Evolutionary conservation across 2,797 vertebrate genomes (phyloP).

Genomic region (Enteromius unitaeniatus): DNA sequence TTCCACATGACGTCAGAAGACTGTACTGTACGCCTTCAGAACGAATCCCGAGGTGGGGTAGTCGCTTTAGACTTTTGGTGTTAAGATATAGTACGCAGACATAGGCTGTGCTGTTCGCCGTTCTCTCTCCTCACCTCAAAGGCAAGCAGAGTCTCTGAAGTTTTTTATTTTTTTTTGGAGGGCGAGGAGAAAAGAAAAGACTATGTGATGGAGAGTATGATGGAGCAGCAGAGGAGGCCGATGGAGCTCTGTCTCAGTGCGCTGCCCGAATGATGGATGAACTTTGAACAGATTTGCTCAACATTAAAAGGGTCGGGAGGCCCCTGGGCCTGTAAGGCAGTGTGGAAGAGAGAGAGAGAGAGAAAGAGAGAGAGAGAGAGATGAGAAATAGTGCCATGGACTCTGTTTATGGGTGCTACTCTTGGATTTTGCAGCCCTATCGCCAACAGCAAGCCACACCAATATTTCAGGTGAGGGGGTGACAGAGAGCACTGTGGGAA

Average conservation of each 20-base stretch:
- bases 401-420: constrained; percentile 55
- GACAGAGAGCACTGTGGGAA: constrained; percentile 34
- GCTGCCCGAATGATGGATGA: constrained; percentile 67
- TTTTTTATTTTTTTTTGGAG: constrained; percentile 39
- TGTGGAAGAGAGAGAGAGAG: constrained; percentile 48
- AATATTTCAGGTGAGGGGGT: constrained; percentile 51
- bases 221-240: constrained; percentile 60
- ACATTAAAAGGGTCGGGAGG: constrained; percentile 70
- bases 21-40: constrained; percentile 64
- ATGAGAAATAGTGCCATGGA: constrained; percentile 34
- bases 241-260: constrained; percentile 60
- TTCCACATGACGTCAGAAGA: constrained; percentile 71
- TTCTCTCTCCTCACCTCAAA: constrained; percentile 55
- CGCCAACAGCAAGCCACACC: constrained; percentile 17
- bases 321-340: constrained; percentile 64
- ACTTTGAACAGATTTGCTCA: constrained; percentile 73
- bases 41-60: constrained; percentile 60
- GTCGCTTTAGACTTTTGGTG: constrained; percentile 62
- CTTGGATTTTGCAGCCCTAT: constrained; percentile 42
- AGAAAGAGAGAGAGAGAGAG: constrained; percentile 22
- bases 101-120: constrained; percentile 47
- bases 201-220: constrained; percentile 62
- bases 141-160: constrained; percentile 52
- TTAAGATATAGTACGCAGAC: constrained; percentile 62
- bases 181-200: constrained; percentile 56